phyloP scores from a whole-genome alignment of 2,113 vertebrate species.

The Anguilla japonica region DNA sequence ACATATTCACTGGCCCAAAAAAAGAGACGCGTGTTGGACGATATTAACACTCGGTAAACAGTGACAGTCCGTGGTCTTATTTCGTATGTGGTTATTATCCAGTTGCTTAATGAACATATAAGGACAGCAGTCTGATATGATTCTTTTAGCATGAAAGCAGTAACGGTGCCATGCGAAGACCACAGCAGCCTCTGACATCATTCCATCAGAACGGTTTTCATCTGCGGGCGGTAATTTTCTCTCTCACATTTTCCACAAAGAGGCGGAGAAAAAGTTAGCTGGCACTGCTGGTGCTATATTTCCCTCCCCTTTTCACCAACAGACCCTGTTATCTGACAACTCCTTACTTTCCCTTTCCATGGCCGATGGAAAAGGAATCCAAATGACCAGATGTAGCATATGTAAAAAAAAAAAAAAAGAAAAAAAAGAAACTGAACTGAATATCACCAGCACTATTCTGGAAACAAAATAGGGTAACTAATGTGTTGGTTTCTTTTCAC shows the following conservation, averaged over 20 bases:
- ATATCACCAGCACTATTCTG: not conserved
- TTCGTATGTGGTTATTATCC: not conserved
- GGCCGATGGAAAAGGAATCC: no score
- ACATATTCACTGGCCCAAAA: not conserved
- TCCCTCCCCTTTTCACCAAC: not conserved
- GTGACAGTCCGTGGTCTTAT: not conserved
- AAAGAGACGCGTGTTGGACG: not conserved
- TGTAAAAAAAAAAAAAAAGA: not conserved
- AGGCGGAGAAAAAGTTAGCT: not conserved
- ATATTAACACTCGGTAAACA: not conserved
- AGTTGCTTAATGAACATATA: not conserved
- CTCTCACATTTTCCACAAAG: not conserved
- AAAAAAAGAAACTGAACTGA: not conserved
- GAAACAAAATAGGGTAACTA: not conserved
- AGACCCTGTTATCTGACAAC: not conserved
- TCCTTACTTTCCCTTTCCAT: not conserved
- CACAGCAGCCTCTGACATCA: not conserved
- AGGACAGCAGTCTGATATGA: not conserved
- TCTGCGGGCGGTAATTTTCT: not conserved
- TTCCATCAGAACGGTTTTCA: not conserved
- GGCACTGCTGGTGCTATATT: not conserved
- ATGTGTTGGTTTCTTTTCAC: slow-evolving; percentile 23
- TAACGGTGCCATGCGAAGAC: not conserved
- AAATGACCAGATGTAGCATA: not conserved
- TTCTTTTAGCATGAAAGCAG: not conserved